These are phyloP conservation scores for Nowickia ferox DNA, from an alignment of 2,888 invertebrate species.

Conservation along the genomic window DNA sequence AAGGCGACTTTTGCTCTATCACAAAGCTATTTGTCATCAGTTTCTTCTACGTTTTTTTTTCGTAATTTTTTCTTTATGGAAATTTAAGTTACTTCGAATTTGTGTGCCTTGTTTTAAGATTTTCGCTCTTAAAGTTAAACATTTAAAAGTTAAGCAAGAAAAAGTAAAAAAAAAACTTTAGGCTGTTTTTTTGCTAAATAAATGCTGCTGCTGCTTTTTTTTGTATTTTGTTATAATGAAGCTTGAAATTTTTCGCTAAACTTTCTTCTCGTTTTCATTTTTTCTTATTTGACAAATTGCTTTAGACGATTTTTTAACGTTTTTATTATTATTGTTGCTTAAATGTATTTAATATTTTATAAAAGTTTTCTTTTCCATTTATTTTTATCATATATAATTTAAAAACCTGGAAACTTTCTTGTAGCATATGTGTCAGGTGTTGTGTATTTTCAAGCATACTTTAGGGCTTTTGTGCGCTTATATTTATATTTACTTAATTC, in stretches of 20 bases:
- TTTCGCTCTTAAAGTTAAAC: slow-evolving; percentile 22
- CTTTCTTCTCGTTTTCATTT: slow-evolving; percentile 15
- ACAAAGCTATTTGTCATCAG: slow-evolving; percentile 63
- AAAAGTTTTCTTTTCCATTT: slow-evolving; percentile 28
- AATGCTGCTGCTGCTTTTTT: slow-evolving; percentile 25
- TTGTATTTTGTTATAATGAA: slow-evolving; percentile 9
- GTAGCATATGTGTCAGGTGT: slow-evolving; percentile 55
- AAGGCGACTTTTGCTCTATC: slow-evolving; percentile 21
- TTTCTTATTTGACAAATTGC: slow-evolving; percentile 59
- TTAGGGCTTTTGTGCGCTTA: slow-evolving; percentile 46
- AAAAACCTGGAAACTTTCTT: not conserved
- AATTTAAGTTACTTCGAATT: slow-evolving; percentile 29
- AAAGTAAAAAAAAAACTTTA: slow-evolving; percentile 19
- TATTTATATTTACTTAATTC: not conserved
- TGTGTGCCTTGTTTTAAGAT: not conserved
- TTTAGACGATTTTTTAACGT: slow-evolving; percentile 40
- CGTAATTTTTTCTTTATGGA: slow-evolving; percentile 7
- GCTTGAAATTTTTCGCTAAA: not conserved
- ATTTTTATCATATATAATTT: not conserved
- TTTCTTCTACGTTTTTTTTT: not conserved
- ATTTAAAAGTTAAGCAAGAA: slow-evolving; percentile 2
- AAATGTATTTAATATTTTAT: slow-evolving; percentile 33
- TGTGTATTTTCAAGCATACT: slow-evolving; percentile 60
- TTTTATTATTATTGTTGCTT: slow-evolving; percentile 17
- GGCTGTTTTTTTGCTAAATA: slow-evolving; percentile 40